These are phyloP conservation scores for Drosophila nigricruria DNA, from an alignment of 2,888 invertebrate species.

Conservation along the genomic window DNA sequence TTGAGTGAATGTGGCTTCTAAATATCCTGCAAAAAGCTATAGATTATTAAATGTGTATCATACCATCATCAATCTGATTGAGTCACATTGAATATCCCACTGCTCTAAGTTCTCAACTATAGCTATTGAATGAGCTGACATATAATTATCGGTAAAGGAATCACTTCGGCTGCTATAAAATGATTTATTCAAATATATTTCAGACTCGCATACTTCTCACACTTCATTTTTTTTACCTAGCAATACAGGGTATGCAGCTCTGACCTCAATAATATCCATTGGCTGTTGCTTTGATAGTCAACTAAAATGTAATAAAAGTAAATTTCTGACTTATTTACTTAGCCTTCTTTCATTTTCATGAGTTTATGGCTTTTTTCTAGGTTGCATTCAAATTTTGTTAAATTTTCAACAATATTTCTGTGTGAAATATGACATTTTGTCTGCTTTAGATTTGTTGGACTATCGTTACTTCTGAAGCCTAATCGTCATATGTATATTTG, in stretches of 20 bases:
- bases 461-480: slow-evolving; percentile 14
- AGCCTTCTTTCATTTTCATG: slow-evolving; percentile 4
- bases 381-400: slow-evolving; percentile 42
- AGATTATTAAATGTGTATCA: background rate
- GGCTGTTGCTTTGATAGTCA: slow-evolving; percentile 49
- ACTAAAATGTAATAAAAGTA: slow-evolving; percentile 62
- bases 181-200: background rate
- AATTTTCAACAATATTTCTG: slow-evolving; percentile 45
- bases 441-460: slow-evolving; percentile 15
- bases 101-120: background rate
- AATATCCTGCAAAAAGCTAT: slow-evolving; percentile 3
- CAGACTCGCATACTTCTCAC: too few species aligned
- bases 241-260: slow-evolving; percentile 4
- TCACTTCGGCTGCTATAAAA: too few species aligned
- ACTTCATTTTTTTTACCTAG: too few species aligned
- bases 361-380: slow-evolving; percentile 7
- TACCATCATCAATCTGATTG: background rate
- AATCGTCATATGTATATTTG: slow-evolving; percentile 11
- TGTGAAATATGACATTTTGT: slow-evolving; percentile 16
- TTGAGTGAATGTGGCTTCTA: background rate
- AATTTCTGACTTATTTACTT: slow-evolving; percentile 50
- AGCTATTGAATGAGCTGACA: background rate
- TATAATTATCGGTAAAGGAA: too few species aligned
- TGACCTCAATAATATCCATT: slow-evolving; percentile 30
- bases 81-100: too few species aligned